Evolutionary conservation across 2,113 vertebrate species (phyloP), one percentile per base, ranked within the genome.

Genomic region (Podilymbus podiceps): DNA sequence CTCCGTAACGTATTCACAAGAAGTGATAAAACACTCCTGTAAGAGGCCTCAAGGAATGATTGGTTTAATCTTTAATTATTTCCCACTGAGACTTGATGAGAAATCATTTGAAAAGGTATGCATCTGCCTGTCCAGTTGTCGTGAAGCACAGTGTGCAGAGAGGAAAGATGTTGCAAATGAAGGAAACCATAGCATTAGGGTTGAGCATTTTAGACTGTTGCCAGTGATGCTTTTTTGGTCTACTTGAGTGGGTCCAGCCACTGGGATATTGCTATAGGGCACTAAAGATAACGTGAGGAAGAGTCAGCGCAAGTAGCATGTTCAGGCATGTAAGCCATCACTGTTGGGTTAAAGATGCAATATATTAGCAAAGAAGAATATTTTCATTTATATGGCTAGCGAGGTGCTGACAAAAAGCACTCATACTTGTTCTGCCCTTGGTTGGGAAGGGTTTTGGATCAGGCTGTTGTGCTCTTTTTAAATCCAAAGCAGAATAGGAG

Each of bases 11-110:
- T 85, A 81, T 85, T 90, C 1, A 6, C 44, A 60, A 60, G 93
- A 89, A 89, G 56, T 56, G 59, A 69, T 91, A 89, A 95, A 95
- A 93, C 40, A 44, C 49, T 78, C 69, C 2, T 42, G 4, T 82
- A 67, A 92, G 88, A 89, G 73, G 90, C 86, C 86, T 90, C 84
- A 69, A 84, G 66, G 77, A 96, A 96, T 92, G 88, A 95, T 94
- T 94, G 90, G 76, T 86, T 96, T 89, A 94, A 93, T 95, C 94
- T 97, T 94, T 95, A 93, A 82, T 95, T 97, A 95, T 62, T 53
- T 95, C 93, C 92, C 22, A 6, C 93, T 94, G 95, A 93, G 93
- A 60, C 73, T 88, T 94, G 90, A 94, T 96, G 90, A 95, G 86
- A 84, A 96, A 89, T 95, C 49, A 75, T 96, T 93, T 92, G 76